Conservation (phyloP, 2,888 invertebrate species). For the Linyphia triangularis region DNA sequence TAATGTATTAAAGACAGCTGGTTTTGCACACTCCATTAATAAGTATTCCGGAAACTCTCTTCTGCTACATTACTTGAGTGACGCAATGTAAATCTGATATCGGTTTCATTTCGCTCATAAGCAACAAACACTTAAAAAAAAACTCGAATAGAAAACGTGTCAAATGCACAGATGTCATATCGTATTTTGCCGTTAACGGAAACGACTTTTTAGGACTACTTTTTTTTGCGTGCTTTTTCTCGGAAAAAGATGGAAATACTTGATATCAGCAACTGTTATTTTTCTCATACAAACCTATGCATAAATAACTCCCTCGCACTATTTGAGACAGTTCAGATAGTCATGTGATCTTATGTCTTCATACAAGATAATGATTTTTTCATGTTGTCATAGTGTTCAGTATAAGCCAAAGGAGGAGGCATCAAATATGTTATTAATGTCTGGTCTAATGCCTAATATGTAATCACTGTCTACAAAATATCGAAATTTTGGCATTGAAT, state of each 20-base stretch:
- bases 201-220: not conserved
- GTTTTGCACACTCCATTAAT: too few species aligned
- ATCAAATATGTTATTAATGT: too few species aligned
- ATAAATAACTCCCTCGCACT: not conserved
- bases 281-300: not conserved
- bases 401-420: too few species aligned
- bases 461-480: too few species aligned
- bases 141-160: not conserved
- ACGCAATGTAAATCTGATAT: not conserved
- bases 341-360: too few species aligned
- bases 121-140: not conserved
- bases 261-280: constrained; percentile 1
- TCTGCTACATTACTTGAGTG: not conserved
- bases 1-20: too few species aligned
- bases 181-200: not conserved
- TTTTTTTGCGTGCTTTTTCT: not conserved
- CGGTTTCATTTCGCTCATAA: not conserved
- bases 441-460: too few species aligned
- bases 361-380: too few species aligned
- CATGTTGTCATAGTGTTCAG: too few species aligned
- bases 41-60: not conserved
- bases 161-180: not conserved
- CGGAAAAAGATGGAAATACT: not conserved
- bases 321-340: too few species aligned
- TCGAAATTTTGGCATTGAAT: too few species aligned